A percentile compares a stretch with the other conserved stretches of the same genome.
These are phyloP conservation scores for Brachionus calyciflorus DNA, from an alignment of 1,140 invertebrate species.

Conservation along the genomic window DNA sequence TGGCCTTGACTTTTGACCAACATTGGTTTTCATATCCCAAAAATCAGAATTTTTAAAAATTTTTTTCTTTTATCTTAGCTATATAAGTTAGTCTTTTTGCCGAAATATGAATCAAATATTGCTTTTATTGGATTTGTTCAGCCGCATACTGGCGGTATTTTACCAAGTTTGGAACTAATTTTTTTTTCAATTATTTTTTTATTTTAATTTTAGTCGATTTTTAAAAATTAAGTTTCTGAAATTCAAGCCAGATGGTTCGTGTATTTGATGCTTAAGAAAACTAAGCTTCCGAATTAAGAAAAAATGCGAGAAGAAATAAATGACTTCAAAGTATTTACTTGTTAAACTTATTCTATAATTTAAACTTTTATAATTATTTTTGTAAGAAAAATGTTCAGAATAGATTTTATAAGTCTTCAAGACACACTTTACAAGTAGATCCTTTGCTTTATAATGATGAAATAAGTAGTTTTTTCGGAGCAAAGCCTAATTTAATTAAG, in stretches of 20 bases:
- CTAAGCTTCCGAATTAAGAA: conserved; percentile 51
- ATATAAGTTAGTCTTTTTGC: conserved; percentile 57
- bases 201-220: background rate
- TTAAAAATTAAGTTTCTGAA: conserved; percentile 51
- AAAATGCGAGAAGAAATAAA: conserved; percentile 53
- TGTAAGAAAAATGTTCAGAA: conserved; percentile 34
- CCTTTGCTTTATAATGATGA: conserved; percentile 57
- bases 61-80: conserved; percentile 49
- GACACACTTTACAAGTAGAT: conserved; percentile 57
- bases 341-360: background rate
- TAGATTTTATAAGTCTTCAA: conserved; percentile 53
- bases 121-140: conserved; percentile 59
- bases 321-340: conserved; percentile 47
- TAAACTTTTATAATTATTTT: background rate
- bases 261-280: conserved; percentile 51
- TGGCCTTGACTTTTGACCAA: no score
- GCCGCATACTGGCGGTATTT: conserved; percentile 56
- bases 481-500: conserved; percentile 52
- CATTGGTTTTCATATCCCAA: no score
- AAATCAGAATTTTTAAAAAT: no score
- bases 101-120: conserved; percentile 52
- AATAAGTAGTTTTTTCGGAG: conserved; percentile 53
- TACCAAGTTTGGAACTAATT: conserved; percentile 51
- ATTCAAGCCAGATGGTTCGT: conserved; percentile 58
- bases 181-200: background rate